Conservation (phyloP, 1,140 invertebrate genomes). For the Ceratina calcarata region DNA sequence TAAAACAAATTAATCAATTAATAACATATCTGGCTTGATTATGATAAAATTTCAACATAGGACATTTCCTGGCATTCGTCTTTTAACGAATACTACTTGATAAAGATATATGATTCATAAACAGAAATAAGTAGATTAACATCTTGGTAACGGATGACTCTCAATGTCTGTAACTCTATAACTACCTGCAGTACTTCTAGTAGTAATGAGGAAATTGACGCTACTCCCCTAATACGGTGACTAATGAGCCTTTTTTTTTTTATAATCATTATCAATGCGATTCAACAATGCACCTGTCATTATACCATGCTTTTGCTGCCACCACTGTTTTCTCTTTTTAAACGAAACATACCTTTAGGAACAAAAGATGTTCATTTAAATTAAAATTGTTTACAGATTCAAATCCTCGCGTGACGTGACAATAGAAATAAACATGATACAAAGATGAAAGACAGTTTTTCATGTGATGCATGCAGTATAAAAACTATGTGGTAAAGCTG, state of each 20-base stretch:
- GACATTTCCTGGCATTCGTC: neutral
- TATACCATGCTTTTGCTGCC: conserved; percentile 21
- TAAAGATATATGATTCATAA: conserved; percentile 14
- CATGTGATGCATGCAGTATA: conserved; percentile 11
- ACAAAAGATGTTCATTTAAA: neutral
- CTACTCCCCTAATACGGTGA: conserved; percentile 57
- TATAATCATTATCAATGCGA: conserved; percentile 40
- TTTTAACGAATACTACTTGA: conserved; percentile 1
- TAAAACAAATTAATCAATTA: conserved; percentile 3
- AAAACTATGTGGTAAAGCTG: conserved; percentile 16
- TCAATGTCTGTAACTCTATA: conserved; percentile 51
- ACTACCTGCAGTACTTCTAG: conserved; percentile 57
- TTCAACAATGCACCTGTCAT: conserved; percentile 51
- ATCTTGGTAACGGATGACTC: conserved; percentile 56
- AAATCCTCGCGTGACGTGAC: neutral
- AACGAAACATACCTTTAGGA: neutral
- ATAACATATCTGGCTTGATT: neutral
- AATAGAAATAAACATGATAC: neutral
- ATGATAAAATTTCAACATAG: conserved; percentile 13
- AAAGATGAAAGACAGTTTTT: conserved; percentile 18
- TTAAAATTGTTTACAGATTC: conserved; percentile 27
- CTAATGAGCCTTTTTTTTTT: conserved; percentile 45
- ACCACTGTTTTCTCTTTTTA: neutral
- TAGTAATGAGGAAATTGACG: conserved; percentile 59
- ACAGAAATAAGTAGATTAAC: conserved; percentile 49